These are phyloP conservation scores for Zaprionus capensis DNA, from an alignment of 1,140 invertebrate genomes.

Conservation along the genomic window DNA sequence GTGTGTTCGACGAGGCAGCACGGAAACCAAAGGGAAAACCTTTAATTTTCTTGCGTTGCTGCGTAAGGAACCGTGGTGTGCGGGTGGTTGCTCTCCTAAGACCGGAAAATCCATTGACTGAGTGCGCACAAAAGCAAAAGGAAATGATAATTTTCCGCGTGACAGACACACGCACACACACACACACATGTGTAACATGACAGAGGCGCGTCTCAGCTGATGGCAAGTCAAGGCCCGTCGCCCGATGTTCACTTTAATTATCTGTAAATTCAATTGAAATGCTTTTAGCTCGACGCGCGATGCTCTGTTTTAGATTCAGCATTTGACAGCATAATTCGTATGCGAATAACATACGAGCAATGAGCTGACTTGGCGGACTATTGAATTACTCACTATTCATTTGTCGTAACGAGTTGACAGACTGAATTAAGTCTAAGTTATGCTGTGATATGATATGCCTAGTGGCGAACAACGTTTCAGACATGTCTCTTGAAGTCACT, in stretches of 20 bases:
- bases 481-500: background rate
- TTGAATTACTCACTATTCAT: background rate
- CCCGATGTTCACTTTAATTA: slow-evolving; percentile 38
- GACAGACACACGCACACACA: slow-evolving; percentile 41
- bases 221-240: slow-evolving; percentile 1
- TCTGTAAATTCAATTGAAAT: slow-evolving; percentile 37
- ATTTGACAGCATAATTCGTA: slow-evolving; percentile 16
- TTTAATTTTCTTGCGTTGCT: slow-evolving; percentile 61
- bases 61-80: background rate
- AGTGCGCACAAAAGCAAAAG: slow-evolving; percentile 63
- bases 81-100: slow-evolving; percentile 9
- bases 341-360: background rate
- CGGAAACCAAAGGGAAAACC: slow-evolving; percentile 65
- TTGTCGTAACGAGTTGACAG: background rate
- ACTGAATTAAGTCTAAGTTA: background rate
- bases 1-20: slow-evolving; percentile 18
- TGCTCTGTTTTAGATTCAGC: slow-evolving; percentile 8
- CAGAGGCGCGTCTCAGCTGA: slow-evolving; percentile 22
- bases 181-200: slow-evolving; percentile 20
- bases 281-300: slow-evolving; percentile 7
- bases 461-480: background rate
- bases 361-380: background rate
- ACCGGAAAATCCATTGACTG: slow-evolving; percentile 65
- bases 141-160: slow-evolving; percentile 79
- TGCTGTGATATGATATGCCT: background rate